phyloP scores from a whole-genome alignment of 2,113 vertebrate species.

The human region DNA sequence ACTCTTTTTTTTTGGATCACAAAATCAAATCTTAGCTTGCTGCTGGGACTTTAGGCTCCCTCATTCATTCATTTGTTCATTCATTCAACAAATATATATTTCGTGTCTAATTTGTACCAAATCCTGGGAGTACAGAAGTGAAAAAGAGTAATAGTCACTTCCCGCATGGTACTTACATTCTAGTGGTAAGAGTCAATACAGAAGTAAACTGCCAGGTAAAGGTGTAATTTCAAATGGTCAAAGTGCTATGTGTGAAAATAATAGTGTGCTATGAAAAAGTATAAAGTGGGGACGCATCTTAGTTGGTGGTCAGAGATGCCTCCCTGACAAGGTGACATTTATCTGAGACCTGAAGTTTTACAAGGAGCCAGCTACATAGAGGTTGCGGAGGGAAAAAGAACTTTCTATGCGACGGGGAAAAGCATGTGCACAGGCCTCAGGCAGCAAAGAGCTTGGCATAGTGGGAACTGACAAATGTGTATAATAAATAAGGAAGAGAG shows the following conservation, averaged over 20 bases:
- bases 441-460: background rate
- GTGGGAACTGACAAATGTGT: fast-evolving
- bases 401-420: background rate
- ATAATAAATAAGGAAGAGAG: no score
- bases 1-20: background rate
- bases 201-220: background rate
- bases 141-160: background rate
- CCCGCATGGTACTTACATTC: background rate
- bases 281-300: background rate
- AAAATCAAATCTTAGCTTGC: background rate
- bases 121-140: background rate
- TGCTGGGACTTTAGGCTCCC: background rate
- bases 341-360: background rate
- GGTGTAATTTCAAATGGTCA: background rate
- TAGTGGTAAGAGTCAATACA: background rate
- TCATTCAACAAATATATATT: background rate
- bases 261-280: background rate
- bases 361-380: background rate
- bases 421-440: background rate
- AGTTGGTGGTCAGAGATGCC: background rate
- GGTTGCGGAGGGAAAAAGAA: background rate
- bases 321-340: background rate
- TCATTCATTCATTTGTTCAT: background rate
- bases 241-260: background rate
- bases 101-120: background rate